Base-by-base conservation (phyloP, 2,888 invertebrate genomes). In the Amblyjoppa proteus region DNA sequence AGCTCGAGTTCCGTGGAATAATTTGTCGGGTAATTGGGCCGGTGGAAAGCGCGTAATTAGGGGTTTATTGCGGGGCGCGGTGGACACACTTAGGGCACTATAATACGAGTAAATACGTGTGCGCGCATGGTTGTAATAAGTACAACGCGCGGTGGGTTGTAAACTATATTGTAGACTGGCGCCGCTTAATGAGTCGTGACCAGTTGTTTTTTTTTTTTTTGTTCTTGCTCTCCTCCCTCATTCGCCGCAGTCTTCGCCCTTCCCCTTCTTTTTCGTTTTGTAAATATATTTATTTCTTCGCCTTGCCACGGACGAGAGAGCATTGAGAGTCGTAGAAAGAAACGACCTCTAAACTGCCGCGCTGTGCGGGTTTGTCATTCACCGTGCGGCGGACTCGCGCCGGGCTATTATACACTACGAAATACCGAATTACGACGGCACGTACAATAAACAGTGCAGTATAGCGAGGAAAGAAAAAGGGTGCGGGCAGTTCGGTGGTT, bases 111-210 rank as follows among this genome's bases (percentile, higher is more conserved):
- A 73, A 53, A 81, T 79, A 73, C 73, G 58, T 71, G 41, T 80
- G 70, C 4, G 45, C 45, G 38, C 41, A 11, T 38, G n/a, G 41
- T 45, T 77, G 58, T 34, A 69, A 51, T 64, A 64, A 80, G 41
- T 61, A 38, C 66, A 81, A 70, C 73, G 70, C 53, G 66, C 70
- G 71, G 75, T 85, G 81, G 45, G 76, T 81, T 82, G 64, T 68
- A 77, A 85, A 87, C 56, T 69, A 75, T 81, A 85, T 71, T 68
- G 41, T 81, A 75, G 71, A 80, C 77, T 74, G 84, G 87, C 87
- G 87, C 87, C 87, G 83, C 83, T 84, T 87, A 87, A 87, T 86
- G 87, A 87, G 71, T 86, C 86, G 80, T 87, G 83, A 84, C 84
- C 73, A 68, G 76, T 56, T 49, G 20, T 66, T 69, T 66, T 76